Evolutionary conservation across 1,140 invertebrate genomes (phyloP), one percentile per base, ranked within the genome.

Genomic region (Euwallacea fornicatus): DNA sequence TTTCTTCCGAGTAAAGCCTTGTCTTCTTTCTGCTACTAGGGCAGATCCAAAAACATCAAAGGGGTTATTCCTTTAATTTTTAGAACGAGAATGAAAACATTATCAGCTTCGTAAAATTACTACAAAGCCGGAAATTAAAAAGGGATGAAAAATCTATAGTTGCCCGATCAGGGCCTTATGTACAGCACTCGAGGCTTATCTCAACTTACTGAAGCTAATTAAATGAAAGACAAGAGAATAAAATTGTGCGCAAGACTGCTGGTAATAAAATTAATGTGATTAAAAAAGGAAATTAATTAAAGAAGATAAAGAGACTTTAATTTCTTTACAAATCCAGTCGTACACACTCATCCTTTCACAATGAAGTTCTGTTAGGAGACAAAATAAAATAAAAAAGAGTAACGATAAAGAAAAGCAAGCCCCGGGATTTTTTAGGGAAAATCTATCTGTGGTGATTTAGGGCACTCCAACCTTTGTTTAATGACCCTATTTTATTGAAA

Each of bases 231-330:
- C 66, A 68, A 68, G 56, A 47, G 55, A 68, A 60, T 62, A 69
- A 69, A 69, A 54, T 62, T 46, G 59, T 63, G 47, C 58, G 33
- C 59, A 60, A 55, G 44, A 69, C 67, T 63, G 16, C 60, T 54
- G 46, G 69, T 65, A 71, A 65, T 71, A 65, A 71, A 71, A 71
- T 71, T 71, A 71, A 71, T 71, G 69, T 71, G 60, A 71, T 71
- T 71, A 71, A 71, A 71, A 70, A 71, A 65, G 69, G 50, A 65
- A 71, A 71, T 71, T 71, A 71, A 71, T 71, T 71, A 71, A 71
- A 71, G 54, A 21, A 71, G 69, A 71, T 71, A 65, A 71, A 71
- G 62, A 50, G 69, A 65, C 56, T 71, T 71, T 71, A 71, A 71
- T 71, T 71, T 71, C 69, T 71, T 71, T 64, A 71, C 69, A 71